Base-by-base conservation (phyloP, 2,797 vertebrate genomes). In the Pseudochromis fuscus region DNA sequence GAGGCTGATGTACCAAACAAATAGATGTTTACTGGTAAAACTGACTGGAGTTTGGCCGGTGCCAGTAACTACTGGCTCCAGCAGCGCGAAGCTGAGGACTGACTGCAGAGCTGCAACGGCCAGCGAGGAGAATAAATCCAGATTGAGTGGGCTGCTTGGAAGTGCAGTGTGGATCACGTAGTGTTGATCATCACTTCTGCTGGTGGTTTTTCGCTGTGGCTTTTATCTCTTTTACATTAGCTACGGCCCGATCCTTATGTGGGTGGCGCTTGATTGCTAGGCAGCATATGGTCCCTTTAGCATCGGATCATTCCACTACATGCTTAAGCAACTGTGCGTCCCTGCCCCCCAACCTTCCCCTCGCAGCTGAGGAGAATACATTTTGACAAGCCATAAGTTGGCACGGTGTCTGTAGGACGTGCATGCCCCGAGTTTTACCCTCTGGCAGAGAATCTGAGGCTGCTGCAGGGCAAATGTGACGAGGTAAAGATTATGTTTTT, bases 181-280 rank as follows among this genome's bases (percentile, higher is more conserved):
- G 66, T 72, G 77, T 73, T 83, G 78, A 85, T 85, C 87, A 87
- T 89, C 81, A 73, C 83, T 81, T 78, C 63, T 87, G 77, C 77
- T 77, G 79, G 69, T 75, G 79, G 68, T 87, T n/a, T n/a, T n/a
- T 81, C 46, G 57, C 71, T 71, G 73, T 59, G 75, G 87, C 87
- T 90, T 90, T 91, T 86, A 90, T 91, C 89, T 88, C 84, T 89
- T 81, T 84, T 87, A 87, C 88, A 87, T 91, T 85, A 88, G 77
- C 86, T 73, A 38, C 59, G 7, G 80, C 82, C 88, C 71, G 8
- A 83, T 87, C 86, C 79, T 65, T 63, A 88, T 85, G 88, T 89
- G 91, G 88, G 90, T 84, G 86, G 88, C 1, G 85, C 83, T 81
- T 87, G 89, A 93, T 90, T 91, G 88, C 87, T 65, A 78, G 64